Evolutionary conservation across 2,888 invertebrate species (phyloP), one percentile per base, ranked within the genome.

Genomic region (Nephrotoma flavescens): DNA sequence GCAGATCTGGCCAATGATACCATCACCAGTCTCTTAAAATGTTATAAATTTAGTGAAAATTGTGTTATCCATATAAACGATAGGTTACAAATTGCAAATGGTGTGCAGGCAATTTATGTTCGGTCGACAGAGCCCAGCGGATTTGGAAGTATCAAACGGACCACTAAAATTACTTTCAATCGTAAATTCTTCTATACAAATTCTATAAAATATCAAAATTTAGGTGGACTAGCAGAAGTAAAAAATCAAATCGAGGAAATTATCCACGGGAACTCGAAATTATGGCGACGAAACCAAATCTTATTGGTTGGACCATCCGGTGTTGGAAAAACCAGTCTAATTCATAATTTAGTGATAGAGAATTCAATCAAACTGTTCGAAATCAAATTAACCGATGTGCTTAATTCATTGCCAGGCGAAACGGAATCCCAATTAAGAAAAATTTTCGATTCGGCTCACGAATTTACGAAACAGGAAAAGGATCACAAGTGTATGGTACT

Each of bases 301-400:
- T 42, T 31, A 41, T 41, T 91, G 0, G 89, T 89, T 87, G 94
- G 94, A 2, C 92, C 94, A 12, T 90, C 93, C 2, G 94, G 94
- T 6, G 92, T 93, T 89, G 94, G 94, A 19, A 94, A 94, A 90
- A 93, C 93, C 9, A 90, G 92, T 6, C 89, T 94, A 45, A 92
- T 94, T 2, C 90, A 91, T 86, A 92, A 92, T 42, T 91, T 93
- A 45, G 91, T 94, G 6, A 89, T 90, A 2, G 90, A 92, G 47
- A 90, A 91, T 88, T 89, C 89, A n/a, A 92, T 92, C 87, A 92
- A 92, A 87, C 89, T 93, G 12, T 90, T 93, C 85, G 89, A 90
- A 12, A 89, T 94, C 3, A 91, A 91, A 86, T 91, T 92, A 0
- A 89, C 92, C 0, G 91, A 92, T 86, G 89, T 93, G 1, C 88